Evolutionary conservation across 2,113 vertebrate genomes (phyloP).

Genomic region (Pantherophis guttatus): DNA sequence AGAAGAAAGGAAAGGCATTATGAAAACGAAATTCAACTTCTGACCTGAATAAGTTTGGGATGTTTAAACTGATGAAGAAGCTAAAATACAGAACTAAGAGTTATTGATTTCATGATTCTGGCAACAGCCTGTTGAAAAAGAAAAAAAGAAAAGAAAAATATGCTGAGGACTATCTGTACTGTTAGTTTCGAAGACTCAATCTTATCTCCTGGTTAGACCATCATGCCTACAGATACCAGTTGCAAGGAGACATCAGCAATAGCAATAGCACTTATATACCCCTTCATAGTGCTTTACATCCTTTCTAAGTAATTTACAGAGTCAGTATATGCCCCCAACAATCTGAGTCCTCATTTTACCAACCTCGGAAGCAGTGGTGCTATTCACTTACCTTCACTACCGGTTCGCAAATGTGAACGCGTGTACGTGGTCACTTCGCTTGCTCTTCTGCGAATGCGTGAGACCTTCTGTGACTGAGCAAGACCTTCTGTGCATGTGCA

Average conservation of each 20-base stretch:
- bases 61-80: not conserved
- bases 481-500: too few relatives aligned
- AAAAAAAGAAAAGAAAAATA: not conserved
- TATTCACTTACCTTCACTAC: too few relatives aligned
- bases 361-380: not conserved
- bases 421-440: too few relatives aligned
- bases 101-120: not conserved
- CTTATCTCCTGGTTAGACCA: not conserved
- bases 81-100: too few relatives aligned
- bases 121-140: not conserved
- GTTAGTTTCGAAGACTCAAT: not conserved
- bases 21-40: not conserved
- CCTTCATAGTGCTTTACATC: too few relatives aligned
- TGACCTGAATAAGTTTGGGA: not conserved
- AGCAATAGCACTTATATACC: too few relatives aligned
- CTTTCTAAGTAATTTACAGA: not conserved
- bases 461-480: too few relatives aligned
- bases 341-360: not conserved
- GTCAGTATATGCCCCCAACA: not conserved
- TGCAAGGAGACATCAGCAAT: not conserved
- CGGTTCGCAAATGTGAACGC: too few relatives aligned
- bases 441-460: too few relatives aligned
- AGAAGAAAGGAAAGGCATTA: not conserved
- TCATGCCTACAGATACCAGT: not conserved
- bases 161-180: not conserved